Evolutionary conservation across 1,140 invertebrate genomes (phyloP), one percentile per base, ranked within the genome.

Genomic region (Drosophila funebris): DNA sequence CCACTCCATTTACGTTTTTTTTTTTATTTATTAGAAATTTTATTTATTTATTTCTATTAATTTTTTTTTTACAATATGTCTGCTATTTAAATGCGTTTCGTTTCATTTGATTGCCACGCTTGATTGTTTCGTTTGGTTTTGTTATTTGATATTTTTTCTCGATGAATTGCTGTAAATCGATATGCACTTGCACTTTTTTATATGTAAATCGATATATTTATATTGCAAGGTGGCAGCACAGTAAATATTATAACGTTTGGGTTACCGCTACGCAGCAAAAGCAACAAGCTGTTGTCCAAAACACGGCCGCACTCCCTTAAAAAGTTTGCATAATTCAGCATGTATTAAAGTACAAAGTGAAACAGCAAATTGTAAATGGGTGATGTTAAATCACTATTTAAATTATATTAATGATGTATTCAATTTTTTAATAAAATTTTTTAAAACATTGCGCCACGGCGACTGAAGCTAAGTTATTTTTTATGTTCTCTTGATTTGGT

Each of bases 81-180:
- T 69, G 33, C 52, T 43, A 37, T 41, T 74, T 52, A 74, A 79
- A 79, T 78, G 77, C 75, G 75, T 78, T 78, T 78, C 41, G 63
- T 76, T 70, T 75, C 44, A 46, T 54, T 70, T 77, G 76, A 78
- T 79, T 79, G 75, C 73, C 76, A 78, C 73, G 68, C 68, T 76
- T 78, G 76, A 78, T 78, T 75, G 69, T 64, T 56, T 53, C 27
- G 64, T 68, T 52, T 48, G 43, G 54, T 57, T 76, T 62, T 68
- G 63, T 73, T 73, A 43, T 71, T 71, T 71, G 67, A 70, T 70
- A 63, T 62, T 50, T 68, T 57, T 9, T 71, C 31, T 54, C 60
- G 50, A 71, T 56, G 43, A 37, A 69, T 76, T 50, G 46, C n/a
- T 44, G 29, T 13, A 36, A 64, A 46, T 63, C 50, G 60, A 71